Base-by-base conservation (phyloP, 2,797 vertebrate genomes). In the Hyperoplus immaculatus region DNA sequence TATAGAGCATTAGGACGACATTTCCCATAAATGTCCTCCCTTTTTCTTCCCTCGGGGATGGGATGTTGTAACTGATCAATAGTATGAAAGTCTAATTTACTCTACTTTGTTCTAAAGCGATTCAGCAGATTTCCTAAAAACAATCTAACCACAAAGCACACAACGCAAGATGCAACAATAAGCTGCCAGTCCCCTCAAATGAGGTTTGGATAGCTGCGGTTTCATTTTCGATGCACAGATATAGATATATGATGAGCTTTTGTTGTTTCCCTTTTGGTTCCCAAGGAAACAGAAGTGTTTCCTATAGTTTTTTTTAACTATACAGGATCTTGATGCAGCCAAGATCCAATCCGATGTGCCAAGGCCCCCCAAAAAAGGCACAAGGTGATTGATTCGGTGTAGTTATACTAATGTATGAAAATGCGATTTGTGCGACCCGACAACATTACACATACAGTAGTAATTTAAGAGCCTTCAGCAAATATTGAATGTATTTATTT, bases 1-100 rank as follows among this genome's bases (percentile, higher is more conserved):
- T 49, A 18, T 8, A 0, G 65, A 75, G 58, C 61, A 59, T 82
- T 84, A 73, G 50, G 51, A 66, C 47, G 58, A 59, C 43, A 45
- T 65, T 87, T 68, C 72, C 49, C 63, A 84, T 89, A 83, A 87
- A 82, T 75, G 29, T 29, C 29, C 29, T 57, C 66, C 61, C 55
- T 46, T 75, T 61, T 76, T 59, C 49, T 83, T 58, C 72, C 49
- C 57, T 36, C 43, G 53, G 53, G 64, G 70, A 53, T 49, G 15
- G 46, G 53, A 74, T 61, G 70, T 16, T 81, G 66, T 59, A 82
- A 57, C 56, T 63, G 72, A 57, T 77, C 69, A 45, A 43, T 2
- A 18, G 59, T 21, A 42, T 6, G 45, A 75, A 70, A 43, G 41
- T 64, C 60, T 49, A 16, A 76, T 29, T 29, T 29, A 69, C 70